Percentiles rank a stretch among this genome's conserved stretches.
These are phyloP conservation scores for Anthrax anthrax DNA, from an alignment of 2,888 invertebrate genomes.

Conservation along the genomic window DNA sequence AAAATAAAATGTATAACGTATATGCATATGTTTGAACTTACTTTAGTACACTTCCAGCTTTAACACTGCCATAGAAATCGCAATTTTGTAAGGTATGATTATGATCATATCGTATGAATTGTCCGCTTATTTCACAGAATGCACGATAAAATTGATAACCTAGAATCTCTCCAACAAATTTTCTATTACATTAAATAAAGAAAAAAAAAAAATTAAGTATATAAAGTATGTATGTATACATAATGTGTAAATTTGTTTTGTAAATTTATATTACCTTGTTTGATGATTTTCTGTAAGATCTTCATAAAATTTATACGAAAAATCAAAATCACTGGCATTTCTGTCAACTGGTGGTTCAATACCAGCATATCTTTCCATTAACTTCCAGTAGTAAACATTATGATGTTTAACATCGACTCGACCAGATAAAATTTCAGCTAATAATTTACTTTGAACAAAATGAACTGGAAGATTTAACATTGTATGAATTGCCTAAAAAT, in stretches of 20 bases:
- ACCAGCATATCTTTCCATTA: slow-evolving; percentile 47
- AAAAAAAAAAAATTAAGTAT: no score
- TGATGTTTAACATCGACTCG: slow-evolving; percentile 41
- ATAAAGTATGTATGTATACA: not conserved
- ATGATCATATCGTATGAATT: slow-evolving; percentile 56
- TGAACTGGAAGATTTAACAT: slow-evolving; percentile 28
- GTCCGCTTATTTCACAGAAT: slow-evolving; percentile 57
- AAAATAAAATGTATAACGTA: no score
- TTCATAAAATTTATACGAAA: slow-evolving; percentile 31
- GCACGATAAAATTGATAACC: slow-evolving; percentile 64
- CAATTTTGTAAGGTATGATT: slow-evolving; percentile 64
- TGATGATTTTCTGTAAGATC: slow-evolving; percentile 25
- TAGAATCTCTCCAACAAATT: slow-evolving; percentile 56
- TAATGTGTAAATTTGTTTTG: slow-evolving; percentile 3
- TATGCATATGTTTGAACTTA: slow-evolving; percentile 17
- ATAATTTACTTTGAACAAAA: slow-evolving; percentile 30
- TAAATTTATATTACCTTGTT: no score
- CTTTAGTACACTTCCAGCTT: slow-evolving; percentile 59
- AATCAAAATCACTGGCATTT: slow-evolving; percentile 52
- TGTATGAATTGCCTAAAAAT: slow-evolving; percentile 26
- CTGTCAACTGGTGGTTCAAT: slow-evolving; percentile 47
- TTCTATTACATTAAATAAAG: slow-evolving; percentile 32
- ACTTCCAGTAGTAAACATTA: slow-evolving; percentile 51
- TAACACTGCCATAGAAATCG: slow-evolving; percentile 64
- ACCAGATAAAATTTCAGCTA: slow-evolving; percentile 34